Percentiles rank a stretch among this genome's conserved stretches.
phyloP scores from a whole-genome alignment of 2,797 vertebrate species.

The Mus caroli region DNA sequence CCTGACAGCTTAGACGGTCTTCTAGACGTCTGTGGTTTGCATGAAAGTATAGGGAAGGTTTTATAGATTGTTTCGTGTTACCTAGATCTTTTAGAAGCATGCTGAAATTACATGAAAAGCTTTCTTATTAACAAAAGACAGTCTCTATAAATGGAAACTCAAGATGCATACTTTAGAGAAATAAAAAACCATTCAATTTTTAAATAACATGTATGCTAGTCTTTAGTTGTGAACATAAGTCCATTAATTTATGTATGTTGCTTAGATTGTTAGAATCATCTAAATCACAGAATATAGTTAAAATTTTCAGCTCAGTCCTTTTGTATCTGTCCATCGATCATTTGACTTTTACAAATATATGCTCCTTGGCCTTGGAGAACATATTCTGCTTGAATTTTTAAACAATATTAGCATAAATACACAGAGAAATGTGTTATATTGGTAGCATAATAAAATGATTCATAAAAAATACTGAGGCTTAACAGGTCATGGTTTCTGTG shows the following conservation, averaged over 20 bases:
- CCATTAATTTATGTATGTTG: not conserved
- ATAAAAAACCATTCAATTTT: slow-evolving; percentile 51
- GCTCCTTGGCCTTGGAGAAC: not conserved
- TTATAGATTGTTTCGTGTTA: slow-evolving; percentile 77
- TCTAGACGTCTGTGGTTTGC: slow-evolving; percentile 80
- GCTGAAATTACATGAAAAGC: slow-evolving; percentile 75
- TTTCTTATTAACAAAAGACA: slow-evolving; percentile 72
- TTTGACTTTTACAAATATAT: not conserved
- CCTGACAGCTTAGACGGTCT: slow-evolving; percentile 94
- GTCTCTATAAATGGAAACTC: slow-evolving; percentile 65
- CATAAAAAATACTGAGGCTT: not conserved
- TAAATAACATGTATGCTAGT: not conserved
- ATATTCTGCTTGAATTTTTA: not conserved
- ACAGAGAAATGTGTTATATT: not conserved
- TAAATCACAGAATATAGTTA: not conserved
- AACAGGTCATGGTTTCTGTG: not conserved
- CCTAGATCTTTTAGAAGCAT: slow-evolving; percentile 78
- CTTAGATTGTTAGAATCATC: not conserved
- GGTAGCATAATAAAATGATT: not conserved
- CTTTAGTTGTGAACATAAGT: slow-evolving; percentile 3
- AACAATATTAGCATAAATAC: not conserved
- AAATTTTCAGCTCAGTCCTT: not conserved
- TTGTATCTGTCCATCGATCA: not conserved
- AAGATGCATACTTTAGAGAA: slow-evolving; percentile 68
- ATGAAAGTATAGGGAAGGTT: slow-evolving; percentile 75